Conservation (phyloP, 2,888 invertebrate genomes). For the Aplocera efformata region DNA sequence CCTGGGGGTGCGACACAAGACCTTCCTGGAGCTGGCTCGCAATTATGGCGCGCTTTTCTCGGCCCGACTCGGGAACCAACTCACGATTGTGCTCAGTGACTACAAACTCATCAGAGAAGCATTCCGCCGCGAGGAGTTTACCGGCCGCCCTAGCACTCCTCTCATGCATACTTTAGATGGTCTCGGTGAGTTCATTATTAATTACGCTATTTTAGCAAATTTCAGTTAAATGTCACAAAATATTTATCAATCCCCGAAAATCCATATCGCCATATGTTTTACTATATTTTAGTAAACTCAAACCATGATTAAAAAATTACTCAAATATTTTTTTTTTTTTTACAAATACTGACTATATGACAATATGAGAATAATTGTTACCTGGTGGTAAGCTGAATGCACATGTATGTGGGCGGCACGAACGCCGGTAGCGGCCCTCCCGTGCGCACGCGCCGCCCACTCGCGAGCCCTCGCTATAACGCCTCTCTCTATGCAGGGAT, state of each 20-base stretch:
- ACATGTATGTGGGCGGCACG: constrained; percentile 56
- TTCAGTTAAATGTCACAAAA: background rate
- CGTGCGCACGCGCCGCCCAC: constrained; percentile 60
- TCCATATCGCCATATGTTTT: no score
- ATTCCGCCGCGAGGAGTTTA: constrained; percentile 92
- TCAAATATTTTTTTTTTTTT: no score
- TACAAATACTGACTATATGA: no score
- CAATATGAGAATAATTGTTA: no score
- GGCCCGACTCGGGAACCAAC: constrained; percentile 88
- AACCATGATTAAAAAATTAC: no score
- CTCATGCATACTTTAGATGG: constrained; percentile 93
- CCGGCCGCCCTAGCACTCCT: constrained; percentile 92
- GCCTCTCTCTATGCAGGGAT: constrained; percentile 84
- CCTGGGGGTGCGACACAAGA: constrained; percentile 88
- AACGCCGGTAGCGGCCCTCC: constrained; percentile 37
- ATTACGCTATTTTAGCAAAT: background rate
- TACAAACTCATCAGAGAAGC: constrained; percentile 92
- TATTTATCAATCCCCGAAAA: background rate
- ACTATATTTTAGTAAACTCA: no score
- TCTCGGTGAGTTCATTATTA: constrained; percentile 85
- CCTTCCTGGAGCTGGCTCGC: constrained; percentile 87
- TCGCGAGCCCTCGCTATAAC: constrained; percentile 43
- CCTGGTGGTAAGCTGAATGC: constrained; percentile 14
- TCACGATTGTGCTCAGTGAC: constrained; percentile 92
- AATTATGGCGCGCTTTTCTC: constrained; percentile 92